These are phyloP conservation scores for Nannobrachium achirus DNA, from an alignment of 2,113 vertebrate genomes.

Conservation along the genomic window DNA sequence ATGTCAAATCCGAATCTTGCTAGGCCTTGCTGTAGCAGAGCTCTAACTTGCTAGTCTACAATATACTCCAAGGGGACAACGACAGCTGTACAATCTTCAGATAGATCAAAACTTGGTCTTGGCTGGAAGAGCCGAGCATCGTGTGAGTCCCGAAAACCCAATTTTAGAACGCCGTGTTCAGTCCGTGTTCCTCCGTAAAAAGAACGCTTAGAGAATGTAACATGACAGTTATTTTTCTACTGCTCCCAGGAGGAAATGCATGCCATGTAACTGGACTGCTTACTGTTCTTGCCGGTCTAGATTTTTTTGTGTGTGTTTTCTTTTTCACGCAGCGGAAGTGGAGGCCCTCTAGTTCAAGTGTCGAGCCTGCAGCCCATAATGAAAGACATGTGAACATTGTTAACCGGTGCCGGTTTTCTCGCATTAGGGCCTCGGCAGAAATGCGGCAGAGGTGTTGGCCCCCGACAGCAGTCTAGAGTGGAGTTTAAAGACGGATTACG, in stretches of 20 bases:
- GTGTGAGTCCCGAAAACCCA: background rate
- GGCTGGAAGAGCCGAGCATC: background rate
- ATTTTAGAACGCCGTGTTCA: slow-evolving; percentile 14
- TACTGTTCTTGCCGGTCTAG: slow-evolving; percentile 14
- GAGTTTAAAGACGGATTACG: slow-evolving; percentile 22
- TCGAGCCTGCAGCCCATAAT: slow-evolving; percentile 50
- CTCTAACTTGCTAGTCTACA: too few species aligned
- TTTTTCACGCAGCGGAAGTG: slow-evolving; percentile 34
- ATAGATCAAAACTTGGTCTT: background rate
- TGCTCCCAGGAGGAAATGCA: slow-evolving; percentile 24
- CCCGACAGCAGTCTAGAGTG: background rate
- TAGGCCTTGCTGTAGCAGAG: too few species aligned
- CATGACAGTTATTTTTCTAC: slow-evolving; percentile 27
- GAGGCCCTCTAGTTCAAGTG: slow-evolving; percentile 56
- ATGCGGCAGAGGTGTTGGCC: slow-evolving; percentile 25
- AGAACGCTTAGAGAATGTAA: slow-evolving; percentile 18
- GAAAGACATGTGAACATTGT: slow-evolving; percentile 61
- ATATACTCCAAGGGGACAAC: background rate
- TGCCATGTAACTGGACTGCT: background rate
- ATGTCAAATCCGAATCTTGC: too few species aligned
- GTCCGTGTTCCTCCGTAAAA: background rate
- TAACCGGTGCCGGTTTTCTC: slow-evolving; percentile 40
- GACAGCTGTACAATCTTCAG: background rate
- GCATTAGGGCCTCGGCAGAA: slow-evolving; percentile 20
- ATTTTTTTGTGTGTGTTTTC: background rate